Evolutionary conservation across 2,113 vertebrate species (phyloP), one percentile per base, ranked within the genome.

Genomic region (Elgaria multicarinata): DNA sequence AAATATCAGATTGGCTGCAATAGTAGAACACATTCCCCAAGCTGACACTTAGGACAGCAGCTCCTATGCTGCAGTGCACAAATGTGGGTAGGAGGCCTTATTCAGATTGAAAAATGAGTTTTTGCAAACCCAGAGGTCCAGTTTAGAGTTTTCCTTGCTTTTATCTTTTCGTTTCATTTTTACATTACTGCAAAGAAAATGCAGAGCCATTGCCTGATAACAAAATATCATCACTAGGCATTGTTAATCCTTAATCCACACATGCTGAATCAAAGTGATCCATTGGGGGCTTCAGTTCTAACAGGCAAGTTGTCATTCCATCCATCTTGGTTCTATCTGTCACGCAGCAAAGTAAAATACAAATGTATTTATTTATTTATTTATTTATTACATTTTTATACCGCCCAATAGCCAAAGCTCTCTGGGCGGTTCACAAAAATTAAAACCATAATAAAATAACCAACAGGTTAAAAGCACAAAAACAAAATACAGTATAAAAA

Each of bases 281-380:
- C 26, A 75, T 26, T 58, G 44, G 20, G n/a, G 22, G 33, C 33
- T 55, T 39, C 67, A 74, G 0, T 24, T 24, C 36, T n/a, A 62
- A 1, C 1, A 46, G 13, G 31, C 13, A 42, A 78, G n/a, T 76
- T 84, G 36, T 69, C 42, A 42, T 83, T 36, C 46, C 62, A 87
- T 58, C 46, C 62, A 87, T 90, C 39, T 90, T 83, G 24, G 36
- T 78, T 58, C 71, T 39, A 13, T 55, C 72, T 83, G 14, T 67
- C 4, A 28, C 39, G n/a, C 5, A 71, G 46, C 78, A 50, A 75
- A 39, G 58, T 33, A n/a, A 58, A 3, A 18, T 62, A 4, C 3
- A 26, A 26, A 76, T n/a, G n/a, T n/a, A n/a, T n/a, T n/a, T n/a
- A n/a, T n/a, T n/a, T n/a, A n/a, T n/a, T n/a, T n/a, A n/a, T n/a